phyloP scores from a whole-genome alignment of 1,140 invertebrate species.

The Apis florea region DNA sequence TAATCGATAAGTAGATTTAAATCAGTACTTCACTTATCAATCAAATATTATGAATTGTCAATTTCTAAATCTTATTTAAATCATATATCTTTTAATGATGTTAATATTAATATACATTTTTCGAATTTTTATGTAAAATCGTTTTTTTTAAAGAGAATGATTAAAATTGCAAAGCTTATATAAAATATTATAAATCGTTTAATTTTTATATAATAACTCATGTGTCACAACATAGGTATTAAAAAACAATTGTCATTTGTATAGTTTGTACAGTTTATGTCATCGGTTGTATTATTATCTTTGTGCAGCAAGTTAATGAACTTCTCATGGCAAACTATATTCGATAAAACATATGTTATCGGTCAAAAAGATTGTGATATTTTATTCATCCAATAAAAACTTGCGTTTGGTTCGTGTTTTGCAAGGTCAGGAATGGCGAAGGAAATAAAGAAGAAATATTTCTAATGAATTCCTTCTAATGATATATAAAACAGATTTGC shows the following conservation, averaged over 20 bases:
- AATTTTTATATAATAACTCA: not conserved
- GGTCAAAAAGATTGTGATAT: constrained; percentile 14
- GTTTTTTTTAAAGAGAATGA: not conserved
- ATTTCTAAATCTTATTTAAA: not conserved
- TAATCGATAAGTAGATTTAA: constrained; percentile 9
- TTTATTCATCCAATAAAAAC: not conserved
- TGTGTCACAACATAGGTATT: not conserved
- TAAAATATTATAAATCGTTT: not conserved
- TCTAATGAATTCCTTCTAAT: too few species aligned
- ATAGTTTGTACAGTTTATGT: too few species aligned
- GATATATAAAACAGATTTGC: not conserved
- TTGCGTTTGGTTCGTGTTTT: not conserved
- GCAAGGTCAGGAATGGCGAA: constrained; percentile 18
- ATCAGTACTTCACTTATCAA: constrained; percentile 9
- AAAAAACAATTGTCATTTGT: not conserved
- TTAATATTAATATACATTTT: not conserved
- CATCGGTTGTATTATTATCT: constrained; percentile 16
- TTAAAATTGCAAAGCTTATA: too few species aligned
- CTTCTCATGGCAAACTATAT: constrained; percentile 20
- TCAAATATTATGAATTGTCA: not conserved
- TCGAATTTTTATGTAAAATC: not conserved
- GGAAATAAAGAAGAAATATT: not conserved
- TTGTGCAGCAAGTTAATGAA: constrained; percentile 37
- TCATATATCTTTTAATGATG: not conserved
- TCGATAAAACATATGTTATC: constrained; percentile 33